Evolutionary conservation across 37 sponge, comb jelly and placozoan species (phyloP), one percentile per base, ranked within the genome.

Genomic region (Aplysina aerophoba): DNA sequence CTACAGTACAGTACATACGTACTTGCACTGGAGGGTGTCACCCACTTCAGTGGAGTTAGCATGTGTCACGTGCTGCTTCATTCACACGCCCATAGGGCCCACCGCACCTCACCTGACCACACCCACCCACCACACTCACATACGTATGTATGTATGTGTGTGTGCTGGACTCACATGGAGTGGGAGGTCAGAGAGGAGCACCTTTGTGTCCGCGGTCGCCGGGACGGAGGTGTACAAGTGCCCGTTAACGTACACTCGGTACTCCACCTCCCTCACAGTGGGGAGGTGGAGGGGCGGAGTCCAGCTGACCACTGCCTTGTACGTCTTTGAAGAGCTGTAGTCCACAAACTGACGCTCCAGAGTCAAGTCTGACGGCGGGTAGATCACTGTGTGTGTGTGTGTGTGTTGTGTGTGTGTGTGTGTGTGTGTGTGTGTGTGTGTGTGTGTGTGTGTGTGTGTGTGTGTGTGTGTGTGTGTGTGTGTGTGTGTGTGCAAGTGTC

Each of bases 261-360:
- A 75, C 54, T 44, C 53, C 25, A 44, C n/a, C 25, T 24, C n/a
- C 2, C 16, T 40, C 16, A 24, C n/a, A 44, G 3, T 8, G 25
- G 78, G 78, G 15, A 75, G 50, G 21, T 19, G 53, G 41, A 54
- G 11, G 78, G 78, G 78, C 0, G 78, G 54, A 41, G 78, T 50
- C 78, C 78, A 75, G 40, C 78, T 75, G 78, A 75, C 41, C 25
- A 75, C 53, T 1, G 78, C 78, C 78, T 75, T 75, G 54, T 40
- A 75, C 2, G 78, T 75, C 14, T 75, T 25, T 0, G 78, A 24
- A 16, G 78, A 40, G 44, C n/a, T 75, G 14, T 75, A 54, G 25
- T 75, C 78, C 21, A 75, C 54, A 75, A 75, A 75, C 78, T 75
- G 78, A 24, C 78, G 33, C 54, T 75, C 78, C 78, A 75, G 15